Conservation (phyloP, 2,888 invertebrate species). For the Neoaliturus tenellus region DNA sequence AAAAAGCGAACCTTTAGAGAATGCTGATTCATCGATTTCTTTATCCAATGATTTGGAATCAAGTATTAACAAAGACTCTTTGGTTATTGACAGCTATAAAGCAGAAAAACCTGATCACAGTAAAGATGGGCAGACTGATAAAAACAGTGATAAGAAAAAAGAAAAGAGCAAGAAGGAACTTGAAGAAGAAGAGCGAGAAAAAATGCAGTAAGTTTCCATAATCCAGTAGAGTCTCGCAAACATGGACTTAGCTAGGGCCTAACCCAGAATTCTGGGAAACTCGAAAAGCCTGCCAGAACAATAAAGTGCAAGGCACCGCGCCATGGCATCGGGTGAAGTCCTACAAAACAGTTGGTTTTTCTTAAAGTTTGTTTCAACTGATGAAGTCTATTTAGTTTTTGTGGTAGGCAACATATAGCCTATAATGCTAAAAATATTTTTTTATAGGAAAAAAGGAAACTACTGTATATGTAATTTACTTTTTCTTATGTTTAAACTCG, state of each 20-base stretch:
- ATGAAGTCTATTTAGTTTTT: too few relatives aligned
- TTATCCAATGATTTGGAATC: background rate
- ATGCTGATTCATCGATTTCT: constrained; percentile 6
- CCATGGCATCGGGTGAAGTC: too few relatives aligned
- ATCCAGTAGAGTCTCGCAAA: too few relatives aligned
- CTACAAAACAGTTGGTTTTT: background rate
- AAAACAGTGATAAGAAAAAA: constrained; percentile 73
- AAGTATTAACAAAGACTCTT: background rate
- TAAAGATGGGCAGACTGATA: background rate
- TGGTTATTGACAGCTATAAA: background rate
- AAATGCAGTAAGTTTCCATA: constrained; percentile 94
- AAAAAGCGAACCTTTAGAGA: constrained; percentile 24
- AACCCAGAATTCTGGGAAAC: too few relatives aligned
- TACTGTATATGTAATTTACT: too few relatives aligned
- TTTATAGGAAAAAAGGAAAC: too few relatives aligned
- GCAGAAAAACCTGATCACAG: background rate
- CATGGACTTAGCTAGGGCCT: background rate
- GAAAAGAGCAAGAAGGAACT: constrained; percentile 85
- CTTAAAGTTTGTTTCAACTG: too few relatives aligned
- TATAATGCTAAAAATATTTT: too few relatives aligned
- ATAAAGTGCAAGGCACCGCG: background rate
- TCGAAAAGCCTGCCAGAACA: too few relatives aligned
- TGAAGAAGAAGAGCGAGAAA: constrained; percentile 96
- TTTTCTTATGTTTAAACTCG: too few relatives aligned
- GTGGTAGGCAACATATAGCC: too few relatives aligned